These are phyloP conservation scores for Pyrrhosoma nymphula DNA, from an alignment of 2,888 invertebrate species.

Conservation along the genomic window DNA sequence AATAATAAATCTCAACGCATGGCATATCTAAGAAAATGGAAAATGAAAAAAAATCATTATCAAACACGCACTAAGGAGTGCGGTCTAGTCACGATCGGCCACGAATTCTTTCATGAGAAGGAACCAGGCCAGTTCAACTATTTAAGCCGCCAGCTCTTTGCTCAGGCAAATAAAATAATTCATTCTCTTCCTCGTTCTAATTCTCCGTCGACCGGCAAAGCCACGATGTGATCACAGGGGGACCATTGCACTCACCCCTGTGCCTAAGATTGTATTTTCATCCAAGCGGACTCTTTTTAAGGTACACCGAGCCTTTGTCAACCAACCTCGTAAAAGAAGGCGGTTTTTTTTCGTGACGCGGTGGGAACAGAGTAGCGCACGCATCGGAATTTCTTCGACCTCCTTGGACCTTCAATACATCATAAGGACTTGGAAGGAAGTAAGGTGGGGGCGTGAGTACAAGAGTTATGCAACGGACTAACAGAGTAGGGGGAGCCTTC, in stretches of 20 bases:
- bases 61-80: too few relatives aligned
- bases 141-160: not conserved
- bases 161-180: not conserved
- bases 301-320: not conserved
- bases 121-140: not conserved
- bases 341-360: not conserved
- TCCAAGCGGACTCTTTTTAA: not conserved
- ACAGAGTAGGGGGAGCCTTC: not conserved
- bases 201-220: not conserved
- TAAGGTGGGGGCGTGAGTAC: not conserved
- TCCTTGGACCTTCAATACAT: not conserved
- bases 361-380: not conserved
- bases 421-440: not conserved
- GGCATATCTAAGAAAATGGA: too few relatives aligned
- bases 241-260: not conserved
- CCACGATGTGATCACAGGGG: not conserved
- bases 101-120: not conserved
- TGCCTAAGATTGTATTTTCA: not conserved
- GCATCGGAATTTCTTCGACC: constrained; percentile 7
- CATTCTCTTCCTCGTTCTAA: not conserved
- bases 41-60: too few relatives aligned
- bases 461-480: not conserved
- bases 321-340: not conserved
- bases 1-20: too few relatives aligned
- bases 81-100: not conserved